Percentiles rank a stretch among this genome's conserved stretches.
Conservation (phyloP, 1,140 invertebrate genomes). For the Cylas formicarius region DNA sequence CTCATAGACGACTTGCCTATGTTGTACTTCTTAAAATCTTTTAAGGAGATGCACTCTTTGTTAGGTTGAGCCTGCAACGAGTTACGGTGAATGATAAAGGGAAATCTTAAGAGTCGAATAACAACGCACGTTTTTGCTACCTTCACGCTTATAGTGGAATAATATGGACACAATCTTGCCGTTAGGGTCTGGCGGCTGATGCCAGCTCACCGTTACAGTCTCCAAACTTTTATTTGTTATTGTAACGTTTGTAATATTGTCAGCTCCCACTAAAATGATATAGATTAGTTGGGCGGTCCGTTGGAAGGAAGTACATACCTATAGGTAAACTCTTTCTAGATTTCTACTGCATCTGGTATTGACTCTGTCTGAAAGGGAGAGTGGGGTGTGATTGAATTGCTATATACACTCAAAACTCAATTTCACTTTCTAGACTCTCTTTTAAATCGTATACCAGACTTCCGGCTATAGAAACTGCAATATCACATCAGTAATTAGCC, state of each 20-base stretch:
- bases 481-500: too few species aligned
- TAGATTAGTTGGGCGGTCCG: too few species aligned
- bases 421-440: too few species aligned
- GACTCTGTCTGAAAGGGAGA: too few species aligned
- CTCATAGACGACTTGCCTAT: slow-evolving; percentile 38
- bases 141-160: slow-evolving; percentile 62
- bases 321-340: too few species aligned
- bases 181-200: slow-evolving; percentile 74
- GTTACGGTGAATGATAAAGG: not conserved
- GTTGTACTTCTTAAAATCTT: slow-evolving; percentile 38
- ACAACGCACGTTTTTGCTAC: slow-evolving; percentile 51
- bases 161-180: slow-evolving; percentile 77
- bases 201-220: slow-evolving; percentile 62
- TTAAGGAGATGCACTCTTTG: slow-evolving; percentile 50
- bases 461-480: too few species aligned
- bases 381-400: too few species aligned
- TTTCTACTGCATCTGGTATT: too few species aligned
- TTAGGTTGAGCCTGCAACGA: slow-evolving; percentile 42
- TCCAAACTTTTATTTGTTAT: slow-evolving; percentile 39
- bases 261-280: slow-evolving; percentile 51
- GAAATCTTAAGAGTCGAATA: slow-evolving; percentile 1
- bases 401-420: too few species aligned
- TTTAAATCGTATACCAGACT: too few species aligned
- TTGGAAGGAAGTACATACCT: too few species aligned
- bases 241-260: slow-evolving; percentile 49